Conservation (phyloP, 64 coral and sea anemone genomes). For the Stichodactyla helianthus region DNA sequence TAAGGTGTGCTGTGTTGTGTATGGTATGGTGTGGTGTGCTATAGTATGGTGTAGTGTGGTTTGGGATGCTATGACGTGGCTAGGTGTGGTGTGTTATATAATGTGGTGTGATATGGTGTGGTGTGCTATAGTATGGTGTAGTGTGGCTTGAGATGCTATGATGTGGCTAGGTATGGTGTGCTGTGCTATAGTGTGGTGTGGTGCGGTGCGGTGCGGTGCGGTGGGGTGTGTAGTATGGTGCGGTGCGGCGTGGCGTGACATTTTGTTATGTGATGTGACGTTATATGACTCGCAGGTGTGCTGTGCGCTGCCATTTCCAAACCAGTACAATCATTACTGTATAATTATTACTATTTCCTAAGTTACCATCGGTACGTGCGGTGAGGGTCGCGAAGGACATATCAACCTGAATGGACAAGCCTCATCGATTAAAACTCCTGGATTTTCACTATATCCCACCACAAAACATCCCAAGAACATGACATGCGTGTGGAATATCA, state of each 20-base stretch:
- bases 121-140: background rate
- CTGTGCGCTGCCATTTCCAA: no score
- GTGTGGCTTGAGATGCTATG: background rate
- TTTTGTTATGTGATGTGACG: background rate
- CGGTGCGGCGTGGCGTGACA: background rate
- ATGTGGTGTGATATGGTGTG: background rate
- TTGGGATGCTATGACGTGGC: background rate
- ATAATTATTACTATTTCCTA: background rate
- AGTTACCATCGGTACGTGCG: background rate
- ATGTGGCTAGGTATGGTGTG: no score
- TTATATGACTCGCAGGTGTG: background rate
- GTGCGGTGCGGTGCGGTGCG: no score
- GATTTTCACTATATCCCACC: background rate
- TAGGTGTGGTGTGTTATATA: background rate
- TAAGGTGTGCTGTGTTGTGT: background rate
- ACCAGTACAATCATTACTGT: no score
- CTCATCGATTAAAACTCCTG: background rate
- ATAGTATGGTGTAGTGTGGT: background rate
- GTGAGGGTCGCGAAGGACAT: background rate
- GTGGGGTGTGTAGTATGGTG: background rate
- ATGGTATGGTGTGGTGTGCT: background rate
- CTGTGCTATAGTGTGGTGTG: no score
- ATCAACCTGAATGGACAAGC: background rate
- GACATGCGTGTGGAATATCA: constrained; percentile 3
- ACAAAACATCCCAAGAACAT: constrained; percentile 13